These are phyloP conservation scores for Hypsopygia costalis DNA, from an alignment of 2,888 invertebrate genomes.

Conservation along the genomic window DNA sequence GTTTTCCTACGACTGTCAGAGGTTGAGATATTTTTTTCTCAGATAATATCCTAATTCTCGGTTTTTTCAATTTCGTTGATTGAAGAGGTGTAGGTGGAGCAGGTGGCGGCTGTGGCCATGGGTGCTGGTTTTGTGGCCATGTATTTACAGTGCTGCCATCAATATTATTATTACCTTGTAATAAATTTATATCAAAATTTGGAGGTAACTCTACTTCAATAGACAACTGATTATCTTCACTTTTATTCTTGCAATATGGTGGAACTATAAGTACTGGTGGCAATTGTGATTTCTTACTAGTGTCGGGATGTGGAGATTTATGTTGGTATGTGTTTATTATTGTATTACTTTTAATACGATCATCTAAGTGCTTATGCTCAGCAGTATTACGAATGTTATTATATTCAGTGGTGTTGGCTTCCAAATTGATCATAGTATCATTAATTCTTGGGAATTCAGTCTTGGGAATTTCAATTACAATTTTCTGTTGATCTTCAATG, in stretches of 20 bases:
- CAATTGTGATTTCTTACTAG: background rate
- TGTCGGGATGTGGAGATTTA: background rate
- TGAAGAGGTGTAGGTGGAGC: background rate
- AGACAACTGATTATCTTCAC: background rate
- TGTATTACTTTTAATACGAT: no score
- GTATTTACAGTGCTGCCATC: background rate
- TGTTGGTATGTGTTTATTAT: no score
- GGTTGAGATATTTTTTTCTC: slow-evolving; percentile 50
- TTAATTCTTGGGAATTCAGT: no score
- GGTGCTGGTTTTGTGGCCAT: background rate
- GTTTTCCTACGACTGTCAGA: slow-evolving; percentile 32
- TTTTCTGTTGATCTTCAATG: no score
- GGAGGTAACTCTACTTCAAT: background rate
- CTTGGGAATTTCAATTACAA: no score
- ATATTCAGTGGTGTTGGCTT: no score
- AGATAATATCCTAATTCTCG: slow-evolving; percentile 54
- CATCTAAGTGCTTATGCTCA: no score
- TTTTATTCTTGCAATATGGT: slow-evolving; percentile 12
- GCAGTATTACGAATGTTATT: no score
- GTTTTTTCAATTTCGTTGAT: slow-evolving; percentile 14
- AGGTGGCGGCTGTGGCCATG: background rate
- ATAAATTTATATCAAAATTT: background rate
- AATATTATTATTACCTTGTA: background rate
- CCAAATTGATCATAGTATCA: no score
- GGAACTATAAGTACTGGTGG: slow-evolving; percentile 20